Conservation (phyloP, 2,113 vertebrate genomes). For the Cranoglanis bouderius region DNA sequence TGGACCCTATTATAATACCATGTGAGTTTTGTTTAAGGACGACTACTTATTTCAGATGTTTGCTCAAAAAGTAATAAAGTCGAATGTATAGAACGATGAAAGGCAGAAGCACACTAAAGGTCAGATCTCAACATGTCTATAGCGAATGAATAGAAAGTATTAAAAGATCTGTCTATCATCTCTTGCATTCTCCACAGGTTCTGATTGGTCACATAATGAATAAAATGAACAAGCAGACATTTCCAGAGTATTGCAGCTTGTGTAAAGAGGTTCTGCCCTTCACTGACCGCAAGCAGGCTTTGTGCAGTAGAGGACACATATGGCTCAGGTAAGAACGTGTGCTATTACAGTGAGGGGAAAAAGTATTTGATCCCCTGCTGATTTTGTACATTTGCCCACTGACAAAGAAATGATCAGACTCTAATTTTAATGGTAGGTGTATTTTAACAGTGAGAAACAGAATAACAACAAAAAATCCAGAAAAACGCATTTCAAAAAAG, state of each 20-base stretch:
- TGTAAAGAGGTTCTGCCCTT: slow-evolving; percentile 92
- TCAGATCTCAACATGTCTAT: slow-evolving; percentile 10
- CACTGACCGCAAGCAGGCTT: slow-evolving; percentile 82
- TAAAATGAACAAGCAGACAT: slow-evolving; percentile 96
- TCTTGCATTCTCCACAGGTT: slow-evolving; percentile 74
- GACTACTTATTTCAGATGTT: slow-evolving; percentile 2
- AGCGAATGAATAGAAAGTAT: background rate
- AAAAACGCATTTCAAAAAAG: too few relatives aligned
- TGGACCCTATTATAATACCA: slow-evolving; percentile 23
- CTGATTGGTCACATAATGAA: slow-evolving; percentile 94
- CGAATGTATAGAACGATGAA: background rate
- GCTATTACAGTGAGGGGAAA: too few relatives aligned
- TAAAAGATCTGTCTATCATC: slow-evolving; percentile 1
- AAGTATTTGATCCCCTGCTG: too few relatives aligned
- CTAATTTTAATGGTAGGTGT: too few relatives aligned
- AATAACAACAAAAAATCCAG: too few relatives aligned
- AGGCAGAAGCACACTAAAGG: background rate
- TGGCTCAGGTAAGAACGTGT: slow-evolving; percentile 86
- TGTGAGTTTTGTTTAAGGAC: background rate
- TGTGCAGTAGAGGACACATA: slow-evolving; percentile 89
- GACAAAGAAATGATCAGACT: too few relatives aligned
- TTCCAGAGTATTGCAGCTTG: slow-evolving; percentile 89
- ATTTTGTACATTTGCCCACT: too few relatives aligned
- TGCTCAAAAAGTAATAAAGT: slow-evolving; percentile 38
- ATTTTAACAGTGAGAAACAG: too few relatives aligned